Percentiles rank a stretch among this genome's conserved stretches.
phyloP scores from a whole-genome alignment of 2,888 invertebrate species.

The Conops quadrifasciatus region DNA sequence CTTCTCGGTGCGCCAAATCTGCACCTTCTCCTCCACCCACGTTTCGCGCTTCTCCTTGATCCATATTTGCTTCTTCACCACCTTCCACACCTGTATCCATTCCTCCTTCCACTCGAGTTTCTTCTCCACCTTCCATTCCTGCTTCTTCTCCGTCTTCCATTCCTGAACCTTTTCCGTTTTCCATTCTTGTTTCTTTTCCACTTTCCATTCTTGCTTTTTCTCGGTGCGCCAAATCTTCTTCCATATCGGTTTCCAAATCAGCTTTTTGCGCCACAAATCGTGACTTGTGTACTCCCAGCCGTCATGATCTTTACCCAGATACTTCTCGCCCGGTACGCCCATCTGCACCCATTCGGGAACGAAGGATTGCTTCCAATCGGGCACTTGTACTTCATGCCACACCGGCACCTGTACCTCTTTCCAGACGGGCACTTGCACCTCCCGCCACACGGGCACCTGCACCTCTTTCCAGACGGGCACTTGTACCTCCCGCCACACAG shows the following conservation, averaged over 20 bases:
- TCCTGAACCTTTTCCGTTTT: constrained; percentile 71
- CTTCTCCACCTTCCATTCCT: constrained; percentile 81
- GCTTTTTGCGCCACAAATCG: constrained; percentile 85
- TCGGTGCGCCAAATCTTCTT: constrained; percentile 83
- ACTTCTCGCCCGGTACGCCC: constrained; percentile 83
- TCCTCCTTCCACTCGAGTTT: constrained; percentile 79
- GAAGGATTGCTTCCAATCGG: constrained; percentile 68
- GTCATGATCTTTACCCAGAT: constrained; percentile 80
- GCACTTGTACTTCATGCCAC: constrained; percentile 69
- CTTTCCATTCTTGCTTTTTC: constrained; percentile 78
- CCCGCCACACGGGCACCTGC: constrained; percentile 69
- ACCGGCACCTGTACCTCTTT: constrained; percentile 78
- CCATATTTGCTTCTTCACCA: constrained; percentile 75
- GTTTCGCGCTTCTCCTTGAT: constrained; percentile 71
- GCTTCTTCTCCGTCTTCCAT: constrained; percentile 82
- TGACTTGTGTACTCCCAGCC: constrained; percentile 87
- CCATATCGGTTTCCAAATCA: constrained; percentile 74
- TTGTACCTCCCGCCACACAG: constrained; percentile 77
- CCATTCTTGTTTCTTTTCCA: constrained; percentile 75
- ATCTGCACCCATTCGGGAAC: constrained; percentile 71
- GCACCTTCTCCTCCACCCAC: constrained; percentile 82
- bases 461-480: constrained; percentile 74
- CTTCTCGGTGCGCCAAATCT: constrained; percentile 82
- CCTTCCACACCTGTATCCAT: constrained; percentile 77
- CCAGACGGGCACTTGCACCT: constrained; percentile 76